phyloP scores from a whole-genome alignment of 2,888 invertebrate species.

The Rhorus exstirpatorius region DNA sequence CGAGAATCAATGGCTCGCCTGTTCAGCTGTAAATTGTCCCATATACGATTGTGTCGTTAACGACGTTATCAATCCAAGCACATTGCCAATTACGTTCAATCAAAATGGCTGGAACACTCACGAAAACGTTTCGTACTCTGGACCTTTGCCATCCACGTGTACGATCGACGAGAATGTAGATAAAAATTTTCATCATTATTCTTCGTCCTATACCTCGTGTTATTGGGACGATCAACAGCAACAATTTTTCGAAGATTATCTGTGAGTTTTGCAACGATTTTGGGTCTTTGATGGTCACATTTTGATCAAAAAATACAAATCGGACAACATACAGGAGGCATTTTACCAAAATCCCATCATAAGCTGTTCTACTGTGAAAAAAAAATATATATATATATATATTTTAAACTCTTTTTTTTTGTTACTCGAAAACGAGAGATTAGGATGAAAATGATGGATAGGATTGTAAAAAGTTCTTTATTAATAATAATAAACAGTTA shows the following conservation, averaged over 20 bases:
- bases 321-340: too few relatives aligned
- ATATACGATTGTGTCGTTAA: slow-evolving; percentile 72
- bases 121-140: slow-evolving; percentile 59
- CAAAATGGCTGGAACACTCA: slow-evolving; percentile 57
- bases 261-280: slow-evolving; percentile 76
- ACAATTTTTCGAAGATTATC: slow-evolving; percentile 78
- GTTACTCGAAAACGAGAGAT: too few relatives aligned
- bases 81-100: slow-evolving; percentile 37
- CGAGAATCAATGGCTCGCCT: slow-evolving; percentile 82
- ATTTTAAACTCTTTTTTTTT: too few relatives aligned
- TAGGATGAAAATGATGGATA: too few relatives aligned
- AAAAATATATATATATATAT: too few relatives aligned
- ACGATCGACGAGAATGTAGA: slow-evolving; percentile 30
- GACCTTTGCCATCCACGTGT: slow-evolving; percentile 50
- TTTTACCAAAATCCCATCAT: too few relatives aligned
- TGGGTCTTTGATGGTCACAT: neutral
- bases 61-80: slow-evolving; percentile 13
- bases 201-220: slow-evolving; percentile 40
- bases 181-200: slow-evolving; percentile 1
- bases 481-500: too few relatives aligned
- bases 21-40: slow-evolving; percentile 81
- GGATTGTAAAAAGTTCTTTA: too few relatives aligned
- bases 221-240: slow-evolving; percentile 66
- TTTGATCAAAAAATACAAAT: neutral
- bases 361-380: too few relatives aligned